Evolutionary conservation across 1,140 invertebrate species (phyloP).

Genomic region (Orchestia grillus): DNA sequence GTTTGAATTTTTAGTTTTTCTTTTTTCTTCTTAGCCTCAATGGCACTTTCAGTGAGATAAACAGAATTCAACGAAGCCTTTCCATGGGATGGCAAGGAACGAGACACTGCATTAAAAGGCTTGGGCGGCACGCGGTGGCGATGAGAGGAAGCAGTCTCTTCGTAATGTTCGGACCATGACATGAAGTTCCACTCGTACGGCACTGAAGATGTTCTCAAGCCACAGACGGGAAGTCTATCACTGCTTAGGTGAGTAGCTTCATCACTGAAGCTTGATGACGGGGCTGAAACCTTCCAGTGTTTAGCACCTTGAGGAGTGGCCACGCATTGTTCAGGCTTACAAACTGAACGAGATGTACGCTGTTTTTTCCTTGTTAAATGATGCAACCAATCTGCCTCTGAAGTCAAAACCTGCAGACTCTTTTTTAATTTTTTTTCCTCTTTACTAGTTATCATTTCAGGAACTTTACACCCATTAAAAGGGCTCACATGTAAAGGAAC

Average conservation of each 20-base stretch:
- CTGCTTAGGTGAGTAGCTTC: neutral
- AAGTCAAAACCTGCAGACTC: neutral
- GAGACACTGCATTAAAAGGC: neutral
- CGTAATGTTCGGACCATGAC: neutral
- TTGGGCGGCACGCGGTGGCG: too few relatives aligned
- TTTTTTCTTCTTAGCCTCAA: neutral
- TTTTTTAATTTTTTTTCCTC: neutral
- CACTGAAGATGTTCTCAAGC: neutral
- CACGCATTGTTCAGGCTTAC: neutral
- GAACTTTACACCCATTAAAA: neutral
- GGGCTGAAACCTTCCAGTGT: neutral
- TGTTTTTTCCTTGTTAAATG: neutral
- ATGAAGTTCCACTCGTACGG: neutral
- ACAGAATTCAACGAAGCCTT: neutral
- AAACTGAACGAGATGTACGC: neutral
- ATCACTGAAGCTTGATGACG: neutral
- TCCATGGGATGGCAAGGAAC: neutral
- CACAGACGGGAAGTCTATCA: neutral
- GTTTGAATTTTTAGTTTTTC: slow-evolving; percentile 1
- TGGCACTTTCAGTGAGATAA: slow-evolving; percentile 3
- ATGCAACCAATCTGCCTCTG: neutral
- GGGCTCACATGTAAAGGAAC: neutral
- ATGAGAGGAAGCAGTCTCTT: neutral
- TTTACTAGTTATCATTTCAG: neutral
- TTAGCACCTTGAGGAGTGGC: neutral